These are phyloP conservation scores for Leucoraja erinaceus DNA, from an alignment of 2,113 vertebrate species.

Conservation along the genomic window DNA sequence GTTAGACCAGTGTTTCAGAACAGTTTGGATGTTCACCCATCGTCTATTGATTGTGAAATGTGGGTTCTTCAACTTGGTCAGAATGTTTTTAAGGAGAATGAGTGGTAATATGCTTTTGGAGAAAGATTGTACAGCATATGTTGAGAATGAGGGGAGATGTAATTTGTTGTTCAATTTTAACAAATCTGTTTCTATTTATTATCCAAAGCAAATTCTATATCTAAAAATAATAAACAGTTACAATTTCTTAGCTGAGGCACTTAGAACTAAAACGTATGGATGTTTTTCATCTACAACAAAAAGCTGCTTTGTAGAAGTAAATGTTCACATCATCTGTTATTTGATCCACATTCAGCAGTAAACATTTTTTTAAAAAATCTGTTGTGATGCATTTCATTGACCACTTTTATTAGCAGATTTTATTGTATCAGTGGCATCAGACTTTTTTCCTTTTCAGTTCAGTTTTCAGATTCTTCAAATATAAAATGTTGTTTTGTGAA, in stretches of 20 bases:
- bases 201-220: conserved; percentile 2
- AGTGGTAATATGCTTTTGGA: not conserved
- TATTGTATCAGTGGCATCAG: conserved; percentile 1
- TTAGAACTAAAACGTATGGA: no score
- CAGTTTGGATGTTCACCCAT: not conserved
- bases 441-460: conserved; percentile 1
- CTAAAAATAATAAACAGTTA: not conserved
- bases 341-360: not conserved
- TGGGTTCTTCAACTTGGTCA: not conserved
- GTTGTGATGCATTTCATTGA: not conserved
- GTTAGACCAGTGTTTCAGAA: not conserved
- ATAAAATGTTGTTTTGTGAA: not conserved
- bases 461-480: conserved; percentile 17
- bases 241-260: no score
- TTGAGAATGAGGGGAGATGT: conserved; percentile 8
- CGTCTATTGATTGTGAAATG: not conserved
- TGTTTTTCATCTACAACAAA: not conserved
- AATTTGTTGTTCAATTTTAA: not conserved
- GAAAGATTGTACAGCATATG: not conserved
- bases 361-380: not conserved
- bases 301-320: not conserved
- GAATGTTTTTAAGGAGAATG: not conserved
- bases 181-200: not conserved
- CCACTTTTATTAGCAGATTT: conserved; percentile 17
- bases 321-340: not conserved